Base-by-base conservation (phyloP, 2,888 invertebrate species). In the Drosophila suboccidentalis region DNA sequence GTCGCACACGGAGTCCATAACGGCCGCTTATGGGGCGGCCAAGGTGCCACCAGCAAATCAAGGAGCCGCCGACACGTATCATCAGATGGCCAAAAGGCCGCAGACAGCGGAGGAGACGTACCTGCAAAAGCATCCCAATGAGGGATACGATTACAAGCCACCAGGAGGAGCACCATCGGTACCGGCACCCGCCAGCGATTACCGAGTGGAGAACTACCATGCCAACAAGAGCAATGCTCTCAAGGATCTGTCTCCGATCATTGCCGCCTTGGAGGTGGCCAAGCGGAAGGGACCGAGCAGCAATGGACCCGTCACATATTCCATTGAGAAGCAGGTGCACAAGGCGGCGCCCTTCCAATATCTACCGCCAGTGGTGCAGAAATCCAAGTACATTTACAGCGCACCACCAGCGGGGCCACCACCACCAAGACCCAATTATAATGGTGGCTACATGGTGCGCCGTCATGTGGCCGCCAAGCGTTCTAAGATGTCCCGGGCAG, bases 1-100 rank as follows among this genome's bases (percentile, higher is more conserved):
- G 4, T 91, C 92, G 4, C 93, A 92, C 60, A 91, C 91, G 2
- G 91, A 92, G 68, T 90, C 92, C 29, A 90, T 93, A 61, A 92
- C 92, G 1, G 92, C 93, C 0, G 92, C 91, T 4, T 92, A 92
- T 75, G 90, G 81, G n/a, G 90, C 82, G n/a, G 90, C 87, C 5
- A 78, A 68, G 32, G 66, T 71, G 1, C 69, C 64, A 10, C 26
- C 29, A 26, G 5, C 26, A 15, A 65, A 19, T 46, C 73, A 71
- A 4, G 88, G 87, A 47, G 85, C 92, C 10, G 86, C 91, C 1
- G 92, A 92, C 64, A 78, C 90, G 19, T 92, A 92, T 63, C 90
- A 88, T 29, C 91, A 92, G 80, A 90, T 92, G 92, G 91, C 88
- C 34, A 92, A 90, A 61, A 79, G 88, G 36, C 92, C 91, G 17